Conservation (phyloP, 2,113 vertebrate genomes). For the Chelonoidis abingdonii region DNA sequence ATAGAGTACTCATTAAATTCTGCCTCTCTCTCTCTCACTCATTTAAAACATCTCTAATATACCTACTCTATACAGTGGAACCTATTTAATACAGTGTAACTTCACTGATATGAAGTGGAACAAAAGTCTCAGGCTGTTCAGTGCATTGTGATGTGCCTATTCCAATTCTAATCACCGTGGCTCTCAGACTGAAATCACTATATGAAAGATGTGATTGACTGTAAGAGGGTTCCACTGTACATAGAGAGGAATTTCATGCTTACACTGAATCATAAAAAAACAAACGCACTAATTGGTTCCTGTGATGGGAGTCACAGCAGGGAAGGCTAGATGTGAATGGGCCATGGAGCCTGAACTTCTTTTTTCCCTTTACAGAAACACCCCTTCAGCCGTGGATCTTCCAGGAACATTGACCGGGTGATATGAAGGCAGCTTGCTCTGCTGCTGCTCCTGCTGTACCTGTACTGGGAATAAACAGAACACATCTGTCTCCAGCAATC, state of each 20-base stretch:
- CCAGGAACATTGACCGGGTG: background rate
- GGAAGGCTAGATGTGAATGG: background rate
- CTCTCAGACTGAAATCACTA: background rate
- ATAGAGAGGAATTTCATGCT: background rate
- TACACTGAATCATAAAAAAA: background rate
- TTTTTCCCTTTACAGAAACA: background rate
- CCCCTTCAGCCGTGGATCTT: background rate
- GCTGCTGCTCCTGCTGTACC: background rate
- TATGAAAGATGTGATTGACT: background rate
- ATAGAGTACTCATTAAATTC: background rate
- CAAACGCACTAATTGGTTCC: background rate
- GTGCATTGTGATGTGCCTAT: background rate
- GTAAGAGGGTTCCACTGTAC: background rate
- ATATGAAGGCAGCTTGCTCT: background rate
- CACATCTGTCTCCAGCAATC: background rate
- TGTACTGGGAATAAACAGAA: background rate
- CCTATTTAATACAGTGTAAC: conserved; percentile 14
- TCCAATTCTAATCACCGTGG: conserved; percentile 10
- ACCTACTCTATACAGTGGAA: background rate
- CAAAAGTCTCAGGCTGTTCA: background rate
- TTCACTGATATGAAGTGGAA: background rate
- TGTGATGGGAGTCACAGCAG: background rate
- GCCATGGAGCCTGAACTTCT: background rate
- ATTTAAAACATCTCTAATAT: conserved; percentile 36
- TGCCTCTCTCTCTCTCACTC: background rate